phyloP scores from a whole-genome alignment of 2,888 invertebrate species.

The Macroteleia sp. region DNA sequence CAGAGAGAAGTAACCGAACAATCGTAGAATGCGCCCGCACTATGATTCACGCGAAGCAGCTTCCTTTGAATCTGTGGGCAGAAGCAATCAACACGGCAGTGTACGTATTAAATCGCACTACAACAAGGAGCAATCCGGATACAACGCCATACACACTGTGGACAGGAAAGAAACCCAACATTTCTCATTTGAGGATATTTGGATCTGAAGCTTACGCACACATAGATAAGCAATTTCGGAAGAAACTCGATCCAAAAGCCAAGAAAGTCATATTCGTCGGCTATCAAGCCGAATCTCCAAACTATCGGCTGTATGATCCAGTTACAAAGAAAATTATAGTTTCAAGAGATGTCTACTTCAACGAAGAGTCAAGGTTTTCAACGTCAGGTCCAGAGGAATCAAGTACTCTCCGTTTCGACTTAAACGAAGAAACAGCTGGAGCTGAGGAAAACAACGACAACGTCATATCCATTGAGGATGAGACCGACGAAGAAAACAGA shows the following conservation, averaged over 20 bases:
- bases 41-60: not conserved
- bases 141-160: slow-evolving; percentile 31
- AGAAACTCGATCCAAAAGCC: slow-evolving; percentile 43
- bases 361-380: not conserved
- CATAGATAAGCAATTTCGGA: slow-evolving; percentile 42
- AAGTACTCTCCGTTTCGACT: too few relatives aligned
- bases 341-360: not conserved
- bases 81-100: slow-evolving; percentile 24
- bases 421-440: too few relatives aligned
- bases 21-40: not conserved
- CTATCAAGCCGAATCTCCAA: slow-evolving; percentile 39
- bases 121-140: not conserved
- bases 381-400: too few relatives aligned
- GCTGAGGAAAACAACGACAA: too few relatives aligned
- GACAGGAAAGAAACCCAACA: slow-evolving; percentile 19
- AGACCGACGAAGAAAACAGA: not conserved
- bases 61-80: not conserved
- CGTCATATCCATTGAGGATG: not conserved
- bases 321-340: not conserved
- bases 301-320: slow-evolving; percentile 8
- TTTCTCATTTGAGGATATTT: slow-evolving; percentile 24
- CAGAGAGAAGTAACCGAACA: too few relatives aligned
- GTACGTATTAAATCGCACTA: slow-evolving; percentile 20
- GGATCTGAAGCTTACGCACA: slow-evolving; percentile 34
- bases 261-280: slow-evolving; percentile 43